These are phyloP conservation scores for Pseudeuparius sepicola DNA, from an alignment of 2,888 invertebrate genomes.

Conservation along the genomic window DNA sequence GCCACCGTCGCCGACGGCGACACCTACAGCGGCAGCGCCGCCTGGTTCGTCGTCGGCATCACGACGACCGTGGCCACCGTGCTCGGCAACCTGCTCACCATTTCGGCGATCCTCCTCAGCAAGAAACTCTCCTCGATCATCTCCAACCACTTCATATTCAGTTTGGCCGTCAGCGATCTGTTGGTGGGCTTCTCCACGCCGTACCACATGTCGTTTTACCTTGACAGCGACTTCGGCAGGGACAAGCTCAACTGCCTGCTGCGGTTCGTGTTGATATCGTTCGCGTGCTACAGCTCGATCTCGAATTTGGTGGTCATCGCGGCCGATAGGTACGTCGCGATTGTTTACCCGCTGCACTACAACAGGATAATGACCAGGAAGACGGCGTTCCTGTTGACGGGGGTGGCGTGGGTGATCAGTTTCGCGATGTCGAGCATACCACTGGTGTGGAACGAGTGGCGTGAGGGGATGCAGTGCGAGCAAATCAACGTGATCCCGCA, in stretches of 20 bases:
- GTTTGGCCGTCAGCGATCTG: constrained; percentile 68
- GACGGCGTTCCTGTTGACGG: constrained; percentile 52
- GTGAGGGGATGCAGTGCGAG: constrained; percentile 46
- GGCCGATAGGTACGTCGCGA: constrained; percentile 68
- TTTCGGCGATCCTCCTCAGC: constrained; percentile 61
- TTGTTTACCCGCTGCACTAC: constrained; percentile 70
- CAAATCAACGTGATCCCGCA: constrained; percentile 52
- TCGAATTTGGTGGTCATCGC: constrained; percentile 71
- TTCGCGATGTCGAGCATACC: constrained; percentile 58
- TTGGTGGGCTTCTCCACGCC: constrained; percentile 68
- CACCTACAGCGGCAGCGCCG: constrained; percentile 17
- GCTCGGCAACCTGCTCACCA: constrained; percentile 65
- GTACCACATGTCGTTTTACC: constrained; percentile 68
- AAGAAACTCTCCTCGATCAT: constrained; percentile 58
- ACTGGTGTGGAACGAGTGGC: constrained; percentile 71
- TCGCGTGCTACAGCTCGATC: constrained; percentile 70
- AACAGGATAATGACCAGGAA: constrained; percentile 64
- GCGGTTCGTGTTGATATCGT: constrained; percentile 61
- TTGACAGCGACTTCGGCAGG: constrained; percentile 48
- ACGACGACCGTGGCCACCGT: constrained; percentile 56
- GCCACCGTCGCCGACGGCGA: too few species aligned
- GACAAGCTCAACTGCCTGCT: constrained; percentile 56
- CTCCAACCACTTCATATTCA: constrained; percentile 70
- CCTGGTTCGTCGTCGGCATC: constrained; percentile 57
- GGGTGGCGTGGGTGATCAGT: constrained; percentile 57